A percentile compares a stretch with the other conserved stretches of the same genome.
phyloP scores from a whole-genome alignment of 2,113 vertebrate genomes.

The Myrmecophaga tridactyla region DNA sequence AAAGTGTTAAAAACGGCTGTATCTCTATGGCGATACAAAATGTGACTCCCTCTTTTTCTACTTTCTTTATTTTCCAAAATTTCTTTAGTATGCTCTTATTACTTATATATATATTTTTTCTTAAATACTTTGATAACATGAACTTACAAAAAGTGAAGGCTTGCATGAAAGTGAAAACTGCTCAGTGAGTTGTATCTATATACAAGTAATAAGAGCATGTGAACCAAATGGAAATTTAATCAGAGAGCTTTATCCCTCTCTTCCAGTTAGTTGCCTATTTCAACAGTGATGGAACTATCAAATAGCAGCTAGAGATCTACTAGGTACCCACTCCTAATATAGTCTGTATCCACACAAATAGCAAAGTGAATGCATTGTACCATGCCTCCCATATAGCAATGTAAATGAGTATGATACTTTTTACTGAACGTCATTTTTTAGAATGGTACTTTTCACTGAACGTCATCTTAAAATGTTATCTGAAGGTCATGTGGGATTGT shows the following conservation, averaged over 20 bases:
- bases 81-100: background rate
- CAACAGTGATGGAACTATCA: background rate
- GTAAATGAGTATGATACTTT: background rate
- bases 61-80: background rate
- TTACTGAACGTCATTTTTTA: background rate
- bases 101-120: background rate
- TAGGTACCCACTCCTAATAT: background rate
- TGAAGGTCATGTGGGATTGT: background rate
- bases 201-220: too few relatives aligned
- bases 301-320: background rate
- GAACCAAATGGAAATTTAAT: background rate
- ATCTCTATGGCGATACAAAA: background rate
- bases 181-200: background rate
- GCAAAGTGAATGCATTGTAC: background rate
- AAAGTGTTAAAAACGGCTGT: background rate
- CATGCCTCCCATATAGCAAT: background rate
- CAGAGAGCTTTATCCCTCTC: background rate
- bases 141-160: background rate
- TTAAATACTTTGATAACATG: background rate
- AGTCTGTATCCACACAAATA: background rate
- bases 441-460: background rate
- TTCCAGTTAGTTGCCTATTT: background rate
- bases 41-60: background rate
- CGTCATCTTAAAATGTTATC: background rate
- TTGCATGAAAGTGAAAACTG: background rate